A percentile compares a stretch with the other conserved stretches of the same genome.
phyloP scores from a whole-genome alignment of 2,888 invertebrate genomes.

The Xylocampa areola region DNA sequence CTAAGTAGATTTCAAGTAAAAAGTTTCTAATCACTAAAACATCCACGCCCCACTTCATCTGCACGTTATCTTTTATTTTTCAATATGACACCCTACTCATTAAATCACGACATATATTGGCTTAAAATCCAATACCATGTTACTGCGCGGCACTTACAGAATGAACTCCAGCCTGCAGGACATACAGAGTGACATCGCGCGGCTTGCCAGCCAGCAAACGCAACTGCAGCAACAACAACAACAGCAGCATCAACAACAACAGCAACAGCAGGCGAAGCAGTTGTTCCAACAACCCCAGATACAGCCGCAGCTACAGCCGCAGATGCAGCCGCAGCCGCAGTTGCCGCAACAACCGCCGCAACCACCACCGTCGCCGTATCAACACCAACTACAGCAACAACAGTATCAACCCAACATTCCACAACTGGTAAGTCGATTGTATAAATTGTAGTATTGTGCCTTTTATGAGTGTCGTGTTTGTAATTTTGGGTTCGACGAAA shows the following conservation, averaged over 20 bases:
- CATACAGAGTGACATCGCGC: slow-evolving; percentile 97
- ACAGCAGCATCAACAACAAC: slow-evolving; percentile 87
- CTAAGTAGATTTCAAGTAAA: too few species aligned
- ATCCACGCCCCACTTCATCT: too few species aligned
- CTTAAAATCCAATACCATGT: slow-evolving; percentile 43
- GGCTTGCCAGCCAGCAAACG: slow-evolving; percentile 93
- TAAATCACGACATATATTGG: slow-evolving; percentile 23
- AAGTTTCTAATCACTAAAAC: too few species aligned
- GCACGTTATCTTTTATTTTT: too few species aligned
- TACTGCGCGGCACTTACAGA: slow-evolving; percentile 83
- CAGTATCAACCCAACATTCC: slow-evolving; percentile 87
- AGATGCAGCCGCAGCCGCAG: slow-evolving; percentile 70
- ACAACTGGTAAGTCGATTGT: slow-evolving; percentile 83
- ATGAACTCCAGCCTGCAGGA: slow-evolving; percentile 98
- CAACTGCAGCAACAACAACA: slow-evolving; percentile 85
- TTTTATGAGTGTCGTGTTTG: slow-evolving; percentile 16
- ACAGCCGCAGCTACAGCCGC: slow-evolving; percentile 76
- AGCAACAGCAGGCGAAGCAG: slow-evolving; percentile 72
- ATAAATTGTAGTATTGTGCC: slow-evolving; percentile 21
- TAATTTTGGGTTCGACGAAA: slow-evolving; percentile 20
- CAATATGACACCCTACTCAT: too few species aligned
- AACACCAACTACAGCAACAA: slow-evolving; percentile 78
- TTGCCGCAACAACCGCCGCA: slow-evolving; percentile 81
- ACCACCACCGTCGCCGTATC: slow-evolving; percentile 82
- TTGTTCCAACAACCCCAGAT: slow-evolving; percentile 76